phyloP scores from a whole-genome alignment of 2,113 vertebrate species.

The Colossoma macropomum region DNA sequence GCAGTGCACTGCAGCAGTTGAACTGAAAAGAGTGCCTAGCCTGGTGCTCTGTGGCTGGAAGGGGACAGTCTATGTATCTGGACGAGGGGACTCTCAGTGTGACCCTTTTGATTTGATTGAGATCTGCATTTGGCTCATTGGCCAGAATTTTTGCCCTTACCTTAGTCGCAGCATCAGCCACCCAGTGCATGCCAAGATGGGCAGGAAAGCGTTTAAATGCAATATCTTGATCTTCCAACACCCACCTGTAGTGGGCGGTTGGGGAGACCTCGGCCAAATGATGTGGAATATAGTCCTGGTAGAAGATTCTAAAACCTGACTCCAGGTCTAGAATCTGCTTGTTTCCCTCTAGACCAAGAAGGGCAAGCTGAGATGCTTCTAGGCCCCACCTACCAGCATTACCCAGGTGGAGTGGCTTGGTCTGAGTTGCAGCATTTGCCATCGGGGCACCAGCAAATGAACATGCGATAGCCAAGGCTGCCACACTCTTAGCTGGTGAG shows the following conservation, averaged over 20 bases:
- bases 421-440: conserved; percentile 92
- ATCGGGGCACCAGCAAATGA: conserved; percentile 90
- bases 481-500: conserved; percentile 74
- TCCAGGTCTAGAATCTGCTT: conserved; percentile 82
- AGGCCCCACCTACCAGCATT: conserved; percentile 86
- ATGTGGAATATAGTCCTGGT: conserved; percentile 82
- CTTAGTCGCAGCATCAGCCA: conserved; percentile 83
- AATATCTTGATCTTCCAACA: conserved; percentile 88
- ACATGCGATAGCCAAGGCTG: conserved; percentile 88
- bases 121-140: conserved; percentile 57
- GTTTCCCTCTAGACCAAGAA: conserved; percentile 85
- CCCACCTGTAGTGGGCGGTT: conserved; percentile 78
- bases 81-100: conserved; percentile 83
- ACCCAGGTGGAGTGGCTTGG: conserved; percentile 91
- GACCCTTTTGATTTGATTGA: conserved; percentile 73
- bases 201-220: conserved; percentile 91
- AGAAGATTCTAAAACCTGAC: conserved; percentile 88
- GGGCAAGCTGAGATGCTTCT: conserved; percentile 86
- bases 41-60: conserved; percentile 85
- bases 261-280: conserved; percentile 66
- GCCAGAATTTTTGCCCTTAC: conserved; percentile 75
- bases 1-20: conserved; percentile 81
- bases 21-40: conserved; percentile 95
- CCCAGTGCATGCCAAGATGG: conserved; percentile 92
- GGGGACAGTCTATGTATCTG: conserved; percentile 84